phyloP scores from a whole-genome alignment of 2,113 vertebrate species.

The Chiloscyllium plagiosum region DNA sequence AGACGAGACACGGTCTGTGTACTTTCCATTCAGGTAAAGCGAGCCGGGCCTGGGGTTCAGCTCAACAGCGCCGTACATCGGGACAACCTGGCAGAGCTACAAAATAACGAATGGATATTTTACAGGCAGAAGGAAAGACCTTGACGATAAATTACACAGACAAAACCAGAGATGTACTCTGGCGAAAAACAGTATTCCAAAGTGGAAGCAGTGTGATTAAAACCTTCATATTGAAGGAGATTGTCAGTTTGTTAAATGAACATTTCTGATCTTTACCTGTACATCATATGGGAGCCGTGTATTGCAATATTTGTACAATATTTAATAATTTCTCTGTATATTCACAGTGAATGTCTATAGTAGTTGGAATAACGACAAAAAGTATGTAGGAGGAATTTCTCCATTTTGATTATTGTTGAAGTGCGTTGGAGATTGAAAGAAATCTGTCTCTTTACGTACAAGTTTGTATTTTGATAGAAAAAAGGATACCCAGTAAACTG shows the following conservation, averaged over 20 bases:
- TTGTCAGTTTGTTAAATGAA: neutral
- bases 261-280: constrained; percentile 15
- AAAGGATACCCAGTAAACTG: no score
- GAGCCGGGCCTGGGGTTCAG: neutral
- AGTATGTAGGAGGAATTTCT: neutral
- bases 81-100: neutral
- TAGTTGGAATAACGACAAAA: neutral
- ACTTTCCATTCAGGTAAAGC: neutral
- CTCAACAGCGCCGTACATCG: neutral
- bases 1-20: neutral
- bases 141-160: no score
- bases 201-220: neutral
- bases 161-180: neutral
- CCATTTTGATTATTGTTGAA: neutral
- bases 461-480: no score
- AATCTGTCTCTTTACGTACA: no score
- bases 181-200: constrained; percentile 13
- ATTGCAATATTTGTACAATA: constrained; percentile 14
- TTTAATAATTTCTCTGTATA: neutral
- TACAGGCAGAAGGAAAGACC: neutral
- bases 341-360: neutral
- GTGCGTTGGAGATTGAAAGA: neutral
- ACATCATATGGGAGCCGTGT: neutral
- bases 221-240: constrained; percentile 19
- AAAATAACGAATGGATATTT: neutral